A percentile compares a stretch with the other conserved stretches of the same genome.
phyloP scores from a whole-genome alignment of 1,140 invertebrate genomes.

The Aphis craccivora region DNA sequence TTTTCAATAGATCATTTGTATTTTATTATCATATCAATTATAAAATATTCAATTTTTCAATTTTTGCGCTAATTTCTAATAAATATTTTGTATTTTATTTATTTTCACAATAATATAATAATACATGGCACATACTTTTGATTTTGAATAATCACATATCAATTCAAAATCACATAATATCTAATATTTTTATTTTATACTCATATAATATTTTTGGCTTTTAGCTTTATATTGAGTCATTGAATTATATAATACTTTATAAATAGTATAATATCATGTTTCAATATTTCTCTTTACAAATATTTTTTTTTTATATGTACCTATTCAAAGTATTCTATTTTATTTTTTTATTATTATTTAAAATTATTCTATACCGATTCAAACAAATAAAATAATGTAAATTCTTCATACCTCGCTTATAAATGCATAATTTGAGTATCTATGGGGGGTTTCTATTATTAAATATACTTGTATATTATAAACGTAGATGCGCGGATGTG shows the following conservation, averaged over 20 bases:
- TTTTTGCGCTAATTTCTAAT: neutral
- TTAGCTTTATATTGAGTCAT: neutral
- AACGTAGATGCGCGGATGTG: neutral
- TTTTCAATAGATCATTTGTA: neutral
- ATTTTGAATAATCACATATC: neutral
- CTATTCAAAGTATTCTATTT: neutral
- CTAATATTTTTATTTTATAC: neutral
- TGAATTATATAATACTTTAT: neutral
- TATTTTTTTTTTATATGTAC: neutral
- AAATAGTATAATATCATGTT: neutral
- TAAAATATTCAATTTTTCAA: neutral
- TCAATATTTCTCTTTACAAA: neutral
- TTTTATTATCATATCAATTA: neutral
- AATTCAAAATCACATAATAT: neutral
- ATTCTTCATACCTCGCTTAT: neutral
- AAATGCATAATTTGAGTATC: neutral
- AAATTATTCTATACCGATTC: neutral
- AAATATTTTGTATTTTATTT: neutral
- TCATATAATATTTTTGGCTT: conserved; percentile 15
- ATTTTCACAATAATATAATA: neutral
- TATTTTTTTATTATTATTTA: neutral
- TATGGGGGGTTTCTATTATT: neutral
- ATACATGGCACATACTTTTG: neutral
- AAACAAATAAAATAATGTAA: neutral
- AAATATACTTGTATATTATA: conserved; percentile 12